Conservation (phyloP, 2,113 vertebrate genomes). For the Cheirogaleus medius region DNA sequence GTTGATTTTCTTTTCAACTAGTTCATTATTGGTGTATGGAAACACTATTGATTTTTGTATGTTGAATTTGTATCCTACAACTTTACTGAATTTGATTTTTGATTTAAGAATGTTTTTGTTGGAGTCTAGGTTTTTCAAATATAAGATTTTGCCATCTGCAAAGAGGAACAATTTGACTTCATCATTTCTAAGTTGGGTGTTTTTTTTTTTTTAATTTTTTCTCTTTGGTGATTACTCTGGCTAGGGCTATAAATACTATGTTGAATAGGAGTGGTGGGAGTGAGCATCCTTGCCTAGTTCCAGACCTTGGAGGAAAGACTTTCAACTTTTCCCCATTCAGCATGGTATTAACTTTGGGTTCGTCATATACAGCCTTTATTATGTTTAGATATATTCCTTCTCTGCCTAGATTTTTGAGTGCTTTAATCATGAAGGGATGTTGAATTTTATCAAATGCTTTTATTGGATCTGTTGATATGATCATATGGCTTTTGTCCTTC, state of each 20-base stretch:
- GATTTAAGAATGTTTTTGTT: neutral
- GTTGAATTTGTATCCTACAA: neutral
- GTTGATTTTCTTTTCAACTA: neutral
- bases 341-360: neutral
- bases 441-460: neutral
- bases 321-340: neutral
- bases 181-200: neutral
- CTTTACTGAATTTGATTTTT: neutral
- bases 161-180: neutral
- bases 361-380: neutral
- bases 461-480: too few species aligned
- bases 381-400: neutral
- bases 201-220: neutral
- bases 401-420: neutral
- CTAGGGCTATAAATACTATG: neutral
- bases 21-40: neutral
- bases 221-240: neutral
- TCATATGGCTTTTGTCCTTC: too few species aligned
- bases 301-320: neutral
- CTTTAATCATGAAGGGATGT: neutral
- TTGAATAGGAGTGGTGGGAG: neutral
- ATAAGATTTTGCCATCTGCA: neutral
- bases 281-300: neutral
- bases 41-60: neutral
- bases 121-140: neutral